Evolutionary conservation across 2,797 vertebrate species (phyloP), one percentile per base, ranked within the genome.

Genomic region (Mormyrops attenuatus): DNA sequence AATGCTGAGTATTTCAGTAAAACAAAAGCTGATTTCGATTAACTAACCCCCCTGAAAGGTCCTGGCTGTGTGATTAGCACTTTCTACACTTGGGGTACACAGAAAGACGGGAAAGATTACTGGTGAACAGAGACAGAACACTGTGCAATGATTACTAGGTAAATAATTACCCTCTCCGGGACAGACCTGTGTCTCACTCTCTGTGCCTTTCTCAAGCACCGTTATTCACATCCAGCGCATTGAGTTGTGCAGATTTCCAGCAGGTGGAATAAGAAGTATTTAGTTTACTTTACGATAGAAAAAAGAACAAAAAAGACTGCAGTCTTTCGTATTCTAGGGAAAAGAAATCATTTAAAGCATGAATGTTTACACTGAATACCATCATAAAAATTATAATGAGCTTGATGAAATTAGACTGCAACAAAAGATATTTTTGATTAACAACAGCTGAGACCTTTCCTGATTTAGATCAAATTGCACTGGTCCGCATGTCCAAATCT

Each of bases 71-170:
- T 47, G 50, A 82, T 44, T 82, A 77, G 73, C n/a, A 41, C 11
- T 44, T 77, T 60, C 52, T 73, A 80, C 63, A 26, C 63, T 30
- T 30, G 63, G 3, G 26, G 63, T 30, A 30, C 17, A 41, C 22
- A 11, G 47, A 89, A 30, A 30, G 26, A 38, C 84, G 87, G 69
- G 89, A 89, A 89, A 73, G 7, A 20, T 52, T 85, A 50, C 47
- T 85, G 17, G 13, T 85, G 77, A 34, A 2, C 2, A 73, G 84
- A 30, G 63, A n/a, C 15, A 82, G 38, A 87, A 66, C 85, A 20
- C 22, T 57, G 30, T 15, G 47, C 15, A 13, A 2, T 44, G 44
- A 69, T 47, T 41, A 20, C 44, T 49, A 49, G 44, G 5, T 66
- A 69, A 69, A 89, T 69, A 86, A 38, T 55, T 73, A 30, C 84